Percentiles rank a stretch among this genome's conserved stretches.
These are phyloP conservation scores for Chanos chanos DNA, from an alignment of 2,797 vertebrate genomes.

Conservation along the genomic window DNA sequence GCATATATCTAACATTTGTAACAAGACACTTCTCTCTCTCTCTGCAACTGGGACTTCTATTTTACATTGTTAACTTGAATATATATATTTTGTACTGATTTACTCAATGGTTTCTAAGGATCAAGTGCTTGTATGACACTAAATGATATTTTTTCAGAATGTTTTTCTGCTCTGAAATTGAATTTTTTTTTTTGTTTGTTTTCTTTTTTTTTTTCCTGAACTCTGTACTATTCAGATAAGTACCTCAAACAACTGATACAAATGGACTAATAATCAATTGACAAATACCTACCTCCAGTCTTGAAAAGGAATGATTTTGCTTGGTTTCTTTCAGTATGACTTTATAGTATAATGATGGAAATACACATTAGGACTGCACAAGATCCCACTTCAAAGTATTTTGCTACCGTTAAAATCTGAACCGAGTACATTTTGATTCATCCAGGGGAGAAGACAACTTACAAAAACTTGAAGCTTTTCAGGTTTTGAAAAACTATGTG, in stretches of 20 bases:
- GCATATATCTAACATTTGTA: conserved; percentile 62
- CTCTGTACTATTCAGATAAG: conserved; percentile 81
- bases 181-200: conserved; percentile 22
- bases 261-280: conserved; percentile 78
- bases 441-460: conserved; percentile 48
- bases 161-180: conserved; percentile 51
- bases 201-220: conserved; percentile 46
- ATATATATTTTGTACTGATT: conserved; percentile 86
- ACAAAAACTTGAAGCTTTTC: conserved; percentile 88
- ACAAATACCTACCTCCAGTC: conserved; percentile 93
- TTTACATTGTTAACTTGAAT: conserved; percentile 91
- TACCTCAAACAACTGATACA: conserved; percentile 85
- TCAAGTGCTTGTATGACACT: conserved; percentile 76
- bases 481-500: conserved; percentile 79
- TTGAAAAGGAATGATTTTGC: conserved; percentile 76
- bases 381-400: conserved; percentile 76
- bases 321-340: conserved; percentile 69
- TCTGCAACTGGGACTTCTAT: conserved; percentile 76
- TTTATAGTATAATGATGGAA: conserved; percentile 62
- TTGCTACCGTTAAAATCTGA: conserved; percentile 66
- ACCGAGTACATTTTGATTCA: conserved; percentile 74
- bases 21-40: conserved; percentile 54
- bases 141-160: conserved; percentile 74
- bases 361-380: conserved; percentile 79
- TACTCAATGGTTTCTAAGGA: conserved; percentile 80